Evolutionary conservation across 2,797 vertebrate species (phyloP), one percentile per base, ranked within the genome.

Genomic region (Gephyroberyx darwinii): DNA sequence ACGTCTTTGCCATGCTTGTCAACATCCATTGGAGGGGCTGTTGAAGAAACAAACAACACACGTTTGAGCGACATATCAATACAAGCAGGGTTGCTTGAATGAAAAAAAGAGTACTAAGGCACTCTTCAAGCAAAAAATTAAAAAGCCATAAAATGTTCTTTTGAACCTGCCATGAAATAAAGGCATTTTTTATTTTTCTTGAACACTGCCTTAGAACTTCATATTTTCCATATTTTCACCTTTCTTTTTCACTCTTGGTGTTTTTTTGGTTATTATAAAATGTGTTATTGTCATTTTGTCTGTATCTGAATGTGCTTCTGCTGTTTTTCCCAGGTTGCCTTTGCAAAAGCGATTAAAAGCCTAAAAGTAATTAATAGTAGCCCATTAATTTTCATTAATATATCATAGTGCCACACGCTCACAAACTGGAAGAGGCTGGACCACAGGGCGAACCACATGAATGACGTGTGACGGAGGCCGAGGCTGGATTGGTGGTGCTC

Each of bases 371-470:
- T 45, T 16, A 45, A 45, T 13, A 10, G 39, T 16, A 26, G 26
- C 26, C 26, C 26, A 45, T 45, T 16, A 16, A 16, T 16, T 48
- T 17, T 43, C 7, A n/a, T 54, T 45, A 17, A 45, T 50, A 9
- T 61, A 30, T 13, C 17, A 43, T 20, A 26, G 22, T 6, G 19
- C 43, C 8, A 37, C 17, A 82, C 60, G 91, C 93, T 90, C 80
- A 95, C 93, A 20, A 5, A 89, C n/a, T 45, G 89, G 91, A 51
- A 91, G 88, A 63, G 89, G 90, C 50, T 78, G 70, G 41, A 88
- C 2, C 19, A 67, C 65, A 39, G 89, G 88, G 8, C 56, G 84
- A 14, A 19, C 13, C 1, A 20, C 26, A 45, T 35, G 43, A 12
- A 47, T 57, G 20, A 87, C 26, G 26, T 26, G 85, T 30, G 69